Evolutionary conservation across 2,113 vertebrate species (phyloP).

Genomic region (Shinisaurus crocodilurus): DNA sequence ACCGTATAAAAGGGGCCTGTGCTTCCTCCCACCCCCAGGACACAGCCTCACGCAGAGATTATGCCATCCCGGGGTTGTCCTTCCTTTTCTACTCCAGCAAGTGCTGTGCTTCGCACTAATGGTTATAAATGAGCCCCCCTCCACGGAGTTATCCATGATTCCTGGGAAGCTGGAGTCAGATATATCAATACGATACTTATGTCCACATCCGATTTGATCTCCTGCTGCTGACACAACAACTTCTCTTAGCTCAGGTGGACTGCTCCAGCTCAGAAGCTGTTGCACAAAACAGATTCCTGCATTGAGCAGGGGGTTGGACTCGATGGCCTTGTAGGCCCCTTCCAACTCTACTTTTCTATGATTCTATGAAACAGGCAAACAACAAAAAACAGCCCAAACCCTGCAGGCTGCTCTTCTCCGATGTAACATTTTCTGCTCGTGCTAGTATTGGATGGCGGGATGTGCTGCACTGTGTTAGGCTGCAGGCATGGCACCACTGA

Average conservation of each 20-base stretch:
- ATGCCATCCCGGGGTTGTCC: too few relatives aligned
- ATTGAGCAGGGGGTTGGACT: too few relatives aligned
- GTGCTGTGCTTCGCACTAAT: neutral
- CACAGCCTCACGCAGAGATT: too few relatives aligned
- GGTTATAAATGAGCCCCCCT: neutral
- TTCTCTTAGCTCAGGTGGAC: neutral
- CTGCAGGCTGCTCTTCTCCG: neutral
- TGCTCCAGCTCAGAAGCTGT: neutral
- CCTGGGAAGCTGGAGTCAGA: neutral
- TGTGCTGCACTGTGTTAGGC: too few relatives aligned
- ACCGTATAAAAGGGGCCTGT: slow-evolving; percentile 19
- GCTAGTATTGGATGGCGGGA: neutral
- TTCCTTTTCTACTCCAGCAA: neutral
- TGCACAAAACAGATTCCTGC: neutral
- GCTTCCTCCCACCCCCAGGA: too few relatives aligned
- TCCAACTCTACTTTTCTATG: too few relatives aligned
- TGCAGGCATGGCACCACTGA: too few relatives aligned
- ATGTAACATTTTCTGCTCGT: too few relatives aligned
- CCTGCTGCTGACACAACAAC: neutral
- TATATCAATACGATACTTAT: neutral
- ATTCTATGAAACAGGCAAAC: too few relatives aligned
- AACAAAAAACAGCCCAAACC: neutral
- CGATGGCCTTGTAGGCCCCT: too few relatives aligned
- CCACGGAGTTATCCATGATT: neutral
- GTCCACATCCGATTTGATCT: neutral